These are phyloP conservation scores for Halcyon smyrnensis DNA, from an alignment of 2,797 vertebrate species.

Conservation along the genomic window DNA sequence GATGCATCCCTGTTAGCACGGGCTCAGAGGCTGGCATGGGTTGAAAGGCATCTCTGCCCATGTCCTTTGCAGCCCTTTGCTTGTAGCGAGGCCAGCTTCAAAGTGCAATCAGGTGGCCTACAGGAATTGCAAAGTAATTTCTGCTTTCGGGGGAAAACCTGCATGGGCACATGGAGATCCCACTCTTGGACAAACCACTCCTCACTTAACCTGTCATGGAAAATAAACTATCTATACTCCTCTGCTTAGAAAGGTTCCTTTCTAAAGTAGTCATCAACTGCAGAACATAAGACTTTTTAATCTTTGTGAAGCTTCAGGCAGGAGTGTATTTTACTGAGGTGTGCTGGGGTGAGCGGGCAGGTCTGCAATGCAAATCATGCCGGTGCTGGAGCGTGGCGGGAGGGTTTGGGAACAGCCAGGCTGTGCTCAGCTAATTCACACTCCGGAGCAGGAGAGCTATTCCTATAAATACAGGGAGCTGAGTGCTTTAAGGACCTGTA, in stretches of 20 bases:
- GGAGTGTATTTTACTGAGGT: not conserved
- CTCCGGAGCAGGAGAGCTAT: not conserved
- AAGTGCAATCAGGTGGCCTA: not conserved
- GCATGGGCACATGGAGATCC: rapidly evolving
- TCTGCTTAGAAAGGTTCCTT: not conserved
- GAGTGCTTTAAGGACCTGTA: constrained; percentile 41
- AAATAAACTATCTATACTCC: not conserved
- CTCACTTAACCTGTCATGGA: not conserved
- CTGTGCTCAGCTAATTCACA: constrained; percentile 6
- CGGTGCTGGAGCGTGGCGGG: constrained; percentile 45
- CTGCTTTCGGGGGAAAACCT: not conserved
- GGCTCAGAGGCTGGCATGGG: no score
- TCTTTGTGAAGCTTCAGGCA: not conserved
- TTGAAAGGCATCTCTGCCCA: not conserved
- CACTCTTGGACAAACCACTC: rapidly evolving
- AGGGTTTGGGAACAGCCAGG: constrained; percentile 24
- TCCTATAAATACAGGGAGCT: constrained; percentile 41
- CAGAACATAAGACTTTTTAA: not conserved
- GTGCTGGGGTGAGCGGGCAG: rapidly evolving
- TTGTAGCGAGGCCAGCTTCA: not conserved
- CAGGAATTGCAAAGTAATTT: not conserved
- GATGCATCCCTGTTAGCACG: rapidly evolving
- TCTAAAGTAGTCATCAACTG: not conserved
- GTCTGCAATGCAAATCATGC: not conserved
- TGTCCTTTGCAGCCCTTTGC: not conserved